These are phyloP conservation scores for Drosophila sordidapex DNA, from an alignment of 2,888 invertebrate species.

Conservation along the genomic window DNA sequence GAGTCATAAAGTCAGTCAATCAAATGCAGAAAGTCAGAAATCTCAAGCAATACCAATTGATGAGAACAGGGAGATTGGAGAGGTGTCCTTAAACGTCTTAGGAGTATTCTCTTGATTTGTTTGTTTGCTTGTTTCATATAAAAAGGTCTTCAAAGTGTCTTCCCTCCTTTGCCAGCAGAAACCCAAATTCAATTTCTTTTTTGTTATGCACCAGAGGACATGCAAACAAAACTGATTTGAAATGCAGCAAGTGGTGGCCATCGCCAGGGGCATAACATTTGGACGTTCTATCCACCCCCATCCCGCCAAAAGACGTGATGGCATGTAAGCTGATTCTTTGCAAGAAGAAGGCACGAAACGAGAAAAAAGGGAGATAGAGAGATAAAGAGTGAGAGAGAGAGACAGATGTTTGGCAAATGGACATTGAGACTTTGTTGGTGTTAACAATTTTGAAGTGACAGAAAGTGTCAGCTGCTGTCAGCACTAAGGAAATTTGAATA, in stretches of 20 bases:
- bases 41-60: conserved; percentile 31
- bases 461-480: conserved; percentile 60
- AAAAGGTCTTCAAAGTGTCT: conserved; percentile 55
- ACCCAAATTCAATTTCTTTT: conserved; percentile 71
- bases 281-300: conserved; percentile 34
- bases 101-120: conserved; percentile 39
- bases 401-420: conserved; percentile 25
- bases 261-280: conserved; percentile 52
- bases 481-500: conserved; percentile 54
- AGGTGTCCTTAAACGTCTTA: conserved; percentile 42
- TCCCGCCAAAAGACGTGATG: conserved; percentile 53
- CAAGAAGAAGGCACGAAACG: conserved; percentile 2
- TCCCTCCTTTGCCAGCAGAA: conserved; percentile 25
- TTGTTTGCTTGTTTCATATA: conserved; percentile 29
- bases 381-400: conserved; percentile 6
- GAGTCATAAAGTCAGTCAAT: conserved; percentile 59
- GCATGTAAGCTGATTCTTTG: conserved; percentile 60
- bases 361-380: conserved; percentile 6
- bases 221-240: conserved; percentile 78
- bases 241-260: conserved; percentile 73
- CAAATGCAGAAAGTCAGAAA: conserved; percentile 48
- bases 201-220: conserved; percentile 70
- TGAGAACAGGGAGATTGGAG: conserved; percentile 1
- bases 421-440: conserved; percentile 39
- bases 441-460: conserved; percentile 46